Evolutionary conservation across 2,888 invertebrate species (phyloP), one percentile per base, ranked within the genome.

Genomic region (Julus scanicus): DNA sequence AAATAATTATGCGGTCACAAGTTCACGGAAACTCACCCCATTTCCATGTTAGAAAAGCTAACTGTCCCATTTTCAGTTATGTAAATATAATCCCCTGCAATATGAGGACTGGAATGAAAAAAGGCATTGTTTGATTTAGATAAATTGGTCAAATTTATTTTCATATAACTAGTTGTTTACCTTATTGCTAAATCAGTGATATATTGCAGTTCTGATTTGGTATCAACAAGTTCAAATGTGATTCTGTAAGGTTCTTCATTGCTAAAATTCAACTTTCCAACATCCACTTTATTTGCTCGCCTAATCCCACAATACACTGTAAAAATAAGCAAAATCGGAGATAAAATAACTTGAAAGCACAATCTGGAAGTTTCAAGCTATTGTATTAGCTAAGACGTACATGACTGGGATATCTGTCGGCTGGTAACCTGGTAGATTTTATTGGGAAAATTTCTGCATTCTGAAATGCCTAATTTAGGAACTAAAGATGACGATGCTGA

Each of bases 71-170:
- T 11, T 3, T 39, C 86, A 11, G 86, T 53, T 29, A 53, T 53
- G 13, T 39, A 86, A 39, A 86, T 57, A 53, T 49, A 86, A 17
- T 86, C 86, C 17, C 86, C 57, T n/a, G 48, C 49, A 44, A 86
- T 44, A 29, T 86, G 29, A 17, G 86, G 57, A 29, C 86, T 86
- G 13, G 20, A 86, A 86, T 39, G 20, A 86, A 6, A 20, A 5
- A 17, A 44, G 15, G n/a, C 5, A 1, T 39, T 15, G 4, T 17
- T 29, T 11, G 37, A 39, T 37, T 9, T 2, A 84, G 5, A 84
- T 5, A 39, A 11, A 15, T n/a, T 84, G 17, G n/a, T n/a, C n/a
- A n/a, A n/a, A n/a, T n/a, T n/a, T n/a, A n/a, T n/a, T n/a, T n/a
- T n/a, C n/a, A n/a, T n/a, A n/a, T n/a, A n/a, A n/a, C n/a, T n/a